Evolutionary conservation across 1,140 invertebrate genomes (phyloP), one percentile per base, ranked within the genome.

Genomic region (Drosophila lacertosa): DNA sequence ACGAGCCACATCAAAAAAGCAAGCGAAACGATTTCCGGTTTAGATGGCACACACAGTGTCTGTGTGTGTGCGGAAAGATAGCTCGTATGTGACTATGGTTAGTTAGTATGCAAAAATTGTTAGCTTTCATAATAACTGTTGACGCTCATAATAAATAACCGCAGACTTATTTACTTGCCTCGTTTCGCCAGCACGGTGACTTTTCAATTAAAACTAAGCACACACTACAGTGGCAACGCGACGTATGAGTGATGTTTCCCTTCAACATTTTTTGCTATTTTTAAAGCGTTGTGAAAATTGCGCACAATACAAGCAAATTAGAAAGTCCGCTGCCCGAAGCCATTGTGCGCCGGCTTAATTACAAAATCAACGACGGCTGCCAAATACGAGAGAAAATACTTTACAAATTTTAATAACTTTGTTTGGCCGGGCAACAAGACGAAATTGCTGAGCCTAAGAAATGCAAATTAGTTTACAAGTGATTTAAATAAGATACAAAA

Each of bases 401-500:
- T 62, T 44, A 58, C 54, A 42, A 67, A 74, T 75, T 84, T 76
- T 86, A 77, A 86, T 81, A 84, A 86, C 77, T 86, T 81, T 86
- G 77, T 74, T 74, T 74, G 35, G 37, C 47, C 29, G 47, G 54
- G 40, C 68, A 71, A 66, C 63, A 66, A 54, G 44, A 54, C 54
- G 22, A 70, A 63, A 74, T 47, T 37, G 79, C 54, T 60, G 67
- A 68, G 72, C 81, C 81, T 51, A 80, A 74, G 58, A 84, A 86
- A 84, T 84, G 73, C 81, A 84, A 84, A 84, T 84, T 75, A 86
- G 81, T 68, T 77, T 74, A 84, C 73, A 86, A 81, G 68, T 77
- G 77, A 86, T 81, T 81, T 81, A 77, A 84, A 84, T 86, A 84
- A 86, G 81, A 84, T 81, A 77, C 76, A 86, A 86, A 84, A 78